These are phyloP conservation scores for Chaetodon trifasciatus DNA, from an alignment of 2,797 vertebrate species.

Conservation along the genomic window DNA sequence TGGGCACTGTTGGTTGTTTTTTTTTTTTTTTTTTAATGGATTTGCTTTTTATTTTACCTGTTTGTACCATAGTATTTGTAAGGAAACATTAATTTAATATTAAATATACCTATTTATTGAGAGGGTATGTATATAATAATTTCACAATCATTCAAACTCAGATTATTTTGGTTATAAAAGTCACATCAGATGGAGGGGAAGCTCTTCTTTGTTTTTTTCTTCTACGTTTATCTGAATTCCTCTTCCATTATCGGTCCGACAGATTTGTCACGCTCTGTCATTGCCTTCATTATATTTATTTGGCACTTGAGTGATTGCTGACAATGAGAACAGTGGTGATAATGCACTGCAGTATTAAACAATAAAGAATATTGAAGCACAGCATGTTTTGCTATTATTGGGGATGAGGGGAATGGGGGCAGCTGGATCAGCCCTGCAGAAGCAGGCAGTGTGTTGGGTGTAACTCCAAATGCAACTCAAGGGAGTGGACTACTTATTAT, in stretches of 20 bases:
- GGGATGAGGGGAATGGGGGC: constrained; percentile 11
- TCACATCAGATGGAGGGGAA: constrained; percentile 49
- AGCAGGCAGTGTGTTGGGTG: constrained; percentile 26
- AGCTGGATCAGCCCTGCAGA: background rate
- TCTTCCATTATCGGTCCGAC: constrained; percentile 49
- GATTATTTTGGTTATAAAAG: constrained; percentile 69
- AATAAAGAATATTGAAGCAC: constrained; percentile 87
- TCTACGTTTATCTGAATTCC: constrained; percentile 45
- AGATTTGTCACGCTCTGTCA: constrained; percentile 51
- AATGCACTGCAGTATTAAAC: constrained; percentile 81
- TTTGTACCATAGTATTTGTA: constrained; percentile 71
- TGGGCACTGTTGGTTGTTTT: constrained; percentile 55
- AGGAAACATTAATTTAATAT: constrained; percentile 81
- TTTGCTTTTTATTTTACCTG: constrained; percentile 67
- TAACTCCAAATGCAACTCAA: constrained; percentile 2
- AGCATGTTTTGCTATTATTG: constrained; percentile 62
- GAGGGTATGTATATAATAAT: constrained; percentile 80
- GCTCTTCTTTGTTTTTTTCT: constrained; percentile 18
- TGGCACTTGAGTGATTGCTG: constrained; percentile 85
- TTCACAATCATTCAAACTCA: constrained; percentile 66
- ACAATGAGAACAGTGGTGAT: constrained; percentile 74
- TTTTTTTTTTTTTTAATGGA: constrained; percentile 38
- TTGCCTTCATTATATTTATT: constrained; percentile 79
- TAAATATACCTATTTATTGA: constrained; percentile 84
- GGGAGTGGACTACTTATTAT: constrained; percentile 5